These are phyloP conservation scores for Polietes domitor DNA, from an alignment of 2,888 invertebrate species.

Conservation along the genomic window DNA sequence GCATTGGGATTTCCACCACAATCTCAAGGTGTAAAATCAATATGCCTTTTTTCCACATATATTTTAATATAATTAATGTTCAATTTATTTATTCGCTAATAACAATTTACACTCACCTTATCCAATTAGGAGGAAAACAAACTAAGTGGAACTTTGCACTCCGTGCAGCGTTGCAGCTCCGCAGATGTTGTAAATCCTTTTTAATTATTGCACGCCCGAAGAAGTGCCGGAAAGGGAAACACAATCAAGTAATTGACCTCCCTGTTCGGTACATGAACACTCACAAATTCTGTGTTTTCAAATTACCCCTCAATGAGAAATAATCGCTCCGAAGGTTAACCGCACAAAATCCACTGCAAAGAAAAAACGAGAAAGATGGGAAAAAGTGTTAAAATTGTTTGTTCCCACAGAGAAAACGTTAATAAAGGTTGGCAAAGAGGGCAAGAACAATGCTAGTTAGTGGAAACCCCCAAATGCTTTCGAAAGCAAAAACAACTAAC, in stretches of 20 bases:
- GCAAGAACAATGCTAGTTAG: background rate
- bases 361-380: constrained; percentile 29
- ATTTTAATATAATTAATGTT: background rate
- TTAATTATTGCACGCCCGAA: constrained; percentile 25
- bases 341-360: constrained; percentile 51
- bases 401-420: background rate
- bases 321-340: constrained; percentile 37
- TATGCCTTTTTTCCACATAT: too few relatives aligned
- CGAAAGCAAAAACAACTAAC: constrained; percentile 14
- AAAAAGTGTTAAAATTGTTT: background rate
- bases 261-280: background rate
- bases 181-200: constrained; percentile 7
- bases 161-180: background rate
- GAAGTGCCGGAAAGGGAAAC: background rate
- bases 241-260: constrained; percentile 48
- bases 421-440: background rate
- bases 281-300: constrained; percentile 3
- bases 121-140: background rate
- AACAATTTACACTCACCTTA: constrained; percentile 4
- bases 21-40: too few relatives aligned
- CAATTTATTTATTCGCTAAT: background rate
- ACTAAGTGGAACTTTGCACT: background rate
- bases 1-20: too few relatives aligned
- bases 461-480: background rate
- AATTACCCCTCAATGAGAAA: constrained; percentile 36